Percentiles rank a stretch among this genome's conserved stretches.
Evolutionary conservation across 2,113 vertebrate species (phyloP).

Genomic region (Cyprinodon brontotheroides): DNA sequence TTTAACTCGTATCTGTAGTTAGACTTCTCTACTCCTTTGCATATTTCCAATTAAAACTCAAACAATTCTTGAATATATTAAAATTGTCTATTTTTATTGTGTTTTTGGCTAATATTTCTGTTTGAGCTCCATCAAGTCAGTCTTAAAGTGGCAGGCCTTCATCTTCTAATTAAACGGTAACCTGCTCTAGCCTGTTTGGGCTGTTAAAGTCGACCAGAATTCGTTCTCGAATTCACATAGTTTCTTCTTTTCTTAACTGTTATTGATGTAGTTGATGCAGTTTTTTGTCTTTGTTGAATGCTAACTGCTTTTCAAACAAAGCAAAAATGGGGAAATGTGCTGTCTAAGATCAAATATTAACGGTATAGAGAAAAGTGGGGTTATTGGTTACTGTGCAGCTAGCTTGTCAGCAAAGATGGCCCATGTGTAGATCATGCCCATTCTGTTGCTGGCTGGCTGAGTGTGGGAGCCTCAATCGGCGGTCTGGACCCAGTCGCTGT

Average conservation of each 20-base stretch:
- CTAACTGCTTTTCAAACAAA: not conserved
- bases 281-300: not conserved
- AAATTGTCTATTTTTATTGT: not conserved
- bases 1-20: constrained; percentile 36
- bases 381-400: constrained; percentile 18
- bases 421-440: constrained; percentile 24
- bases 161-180: too few relatives aligned
- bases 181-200: too few relatives aligned
- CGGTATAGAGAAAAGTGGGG: constrained; percentile 4
- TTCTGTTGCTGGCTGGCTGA: constrained; percentile 36
- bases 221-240: too few relatives aligned
- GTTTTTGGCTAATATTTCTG: not conserved
- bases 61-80: not conserved
- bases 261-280: not conserved
- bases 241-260: not conserved
- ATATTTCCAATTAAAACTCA: constrained; percentile 48
- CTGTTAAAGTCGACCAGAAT: too few relatives aligned
- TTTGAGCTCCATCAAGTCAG: not conserved
- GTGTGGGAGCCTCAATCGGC: constrained; percentile 36
- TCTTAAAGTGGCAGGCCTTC: too few relatives aligned
- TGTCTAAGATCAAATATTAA: not conserved
- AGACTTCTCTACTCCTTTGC: constrained; percentile 55
- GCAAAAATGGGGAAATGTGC: not conserved
- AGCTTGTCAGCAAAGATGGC: not conserved
- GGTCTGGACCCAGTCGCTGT: constrained; percentile 58